These are phyloP conservation scores for Dusona sp. DNA, from an alignment of 2,888 invertebrate genomes.

Conservation along the genomic window DNA sequence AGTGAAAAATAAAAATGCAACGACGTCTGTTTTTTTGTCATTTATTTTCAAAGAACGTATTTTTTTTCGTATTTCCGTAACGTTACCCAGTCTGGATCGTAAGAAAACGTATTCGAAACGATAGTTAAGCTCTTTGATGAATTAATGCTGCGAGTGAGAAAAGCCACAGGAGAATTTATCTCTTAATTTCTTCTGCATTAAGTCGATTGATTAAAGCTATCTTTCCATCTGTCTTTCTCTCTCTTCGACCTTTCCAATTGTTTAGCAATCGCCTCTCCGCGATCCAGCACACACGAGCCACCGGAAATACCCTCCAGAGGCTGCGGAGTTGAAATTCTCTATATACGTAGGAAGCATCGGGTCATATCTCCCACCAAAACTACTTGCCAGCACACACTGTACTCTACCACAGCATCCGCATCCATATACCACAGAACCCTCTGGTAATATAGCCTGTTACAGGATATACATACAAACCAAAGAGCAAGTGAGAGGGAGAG, in stretches of 20 bases:
- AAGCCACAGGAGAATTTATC: slow-evolving; percentile 39
- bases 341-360: slow-evolving; percentile 14
- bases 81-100: not conserved
- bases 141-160: slow-evolving; percentile 18
- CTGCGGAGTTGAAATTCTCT: not conserved
- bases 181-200: slow-evolving; percentile 25
- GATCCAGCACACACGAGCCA: slow-evolving; percentile 8
- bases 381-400: slow-evolving; percentile 37
- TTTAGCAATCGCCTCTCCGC: slow-evolving; percentile 46
- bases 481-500: slow-evolving; percentile 20
- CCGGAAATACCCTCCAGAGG: not conserved
- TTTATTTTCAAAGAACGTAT: not conserved
- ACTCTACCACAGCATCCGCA: slow-evolving; percentile 28
- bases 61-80: not conserved
- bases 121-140: not conserved
- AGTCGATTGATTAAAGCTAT: slow-evolving; percentile 51
- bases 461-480: slow-evolving; percentile 28
- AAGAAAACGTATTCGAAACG: not conserved
- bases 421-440: slow-evolving; percentile 12
- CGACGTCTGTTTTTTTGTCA: not conserved
- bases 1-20: not conserved
- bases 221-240: slow-evolving; percentile 4
- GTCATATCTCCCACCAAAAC: slow-evolving; percentile 36
- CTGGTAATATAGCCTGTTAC: slow-evolving; percentile 30
- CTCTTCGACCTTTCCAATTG: slow-evolving; percentile 25